Evolutionary conservation across 2,888 invertebrate genomes (phyloP).

Genomic region (Silvanus unidentatus): DNA sequence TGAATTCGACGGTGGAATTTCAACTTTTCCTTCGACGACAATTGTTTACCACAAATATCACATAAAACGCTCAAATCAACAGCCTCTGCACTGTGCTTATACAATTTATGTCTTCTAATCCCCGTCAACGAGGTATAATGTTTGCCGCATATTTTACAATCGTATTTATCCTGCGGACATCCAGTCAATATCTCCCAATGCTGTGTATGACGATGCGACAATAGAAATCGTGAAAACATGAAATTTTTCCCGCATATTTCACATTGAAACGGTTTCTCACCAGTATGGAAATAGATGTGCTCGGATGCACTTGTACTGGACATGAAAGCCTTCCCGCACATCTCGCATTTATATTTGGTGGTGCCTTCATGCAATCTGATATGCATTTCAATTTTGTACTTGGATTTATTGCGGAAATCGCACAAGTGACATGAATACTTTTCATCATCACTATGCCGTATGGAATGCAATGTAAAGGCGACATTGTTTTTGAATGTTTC

Average conservation of each 20-base stretch:
- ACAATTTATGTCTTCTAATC: slow-evolving; percentile 42
- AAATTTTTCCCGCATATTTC: slow-evolving; percentile 51
- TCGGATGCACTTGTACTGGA: slow-evolving; percentile 36
- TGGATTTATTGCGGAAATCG: slow-evolving; percentile 35
- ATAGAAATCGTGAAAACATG: slow-evolving; percentile 48
- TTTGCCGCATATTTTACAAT: slow-evolving; percentile 49
- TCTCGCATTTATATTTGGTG: slow-evolving; percentile 41
- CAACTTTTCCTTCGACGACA: slow-evolving; percentile 40
- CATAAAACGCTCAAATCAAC: slow-evolving; percentile 32
- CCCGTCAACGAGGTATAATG: slow-evolving; percentile 42
- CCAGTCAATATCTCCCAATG: slow-evolving; percentile 47
- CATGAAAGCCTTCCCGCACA: slow-evolving; percentile 37
- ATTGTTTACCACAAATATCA: slow-evolving; percentile 40
- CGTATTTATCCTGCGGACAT: slow-evolving; percentile 37
- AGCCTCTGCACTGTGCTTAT: slow-evolving; percentile 33
- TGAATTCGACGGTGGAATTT: slow-evolving; percentile 41
- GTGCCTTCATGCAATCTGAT: slow-evolving; percentile 45
- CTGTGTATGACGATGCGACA: slow-evolving; percentile 46
- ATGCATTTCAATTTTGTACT: slow-evolving; percentile 44
- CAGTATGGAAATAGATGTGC: slow-evolving; percentile 38
- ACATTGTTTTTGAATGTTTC: slow-evolving; percentile 48
- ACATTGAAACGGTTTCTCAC: slow-evolving; percentile 49
- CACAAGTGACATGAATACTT: slow-evolving; percentile 39
- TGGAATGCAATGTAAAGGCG: slow-evolving; percentile 35
- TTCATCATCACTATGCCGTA: slow-evolving; percentile 32